phyloP scores from a whole-genome alignment of 2,797 vertebrate species.

The Sebastes matsubarae region DNA sequence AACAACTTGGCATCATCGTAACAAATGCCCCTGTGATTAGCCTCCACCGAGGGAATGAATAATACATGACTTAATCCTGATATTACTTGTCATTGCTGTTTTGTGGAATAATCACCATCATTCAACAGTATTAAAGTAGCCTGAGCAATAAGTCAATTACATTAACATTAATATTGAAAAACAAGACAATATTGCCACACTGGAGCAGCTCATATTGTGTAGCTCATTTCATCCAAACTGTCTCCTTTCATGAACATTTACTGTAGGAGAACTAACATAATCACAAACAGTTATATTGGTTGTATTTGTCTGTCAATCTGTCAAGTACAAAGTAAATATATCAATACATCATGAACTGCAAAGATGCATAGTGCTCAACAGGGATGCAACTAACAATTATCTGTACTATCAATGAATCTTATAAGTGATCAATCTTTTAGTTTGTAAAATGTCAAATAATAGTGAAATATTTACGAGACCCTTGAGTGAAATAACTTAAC shows the following conservation, averaged over 20 bases:
- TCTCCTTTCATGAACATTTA: background rate
- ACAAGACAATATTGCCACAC: constrained; percentile 31
- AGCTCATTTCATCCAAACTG: constrained; percentile 3
- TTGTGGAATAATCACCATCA: constrained; percentile 34
- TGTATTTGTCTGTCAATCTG: background rate
- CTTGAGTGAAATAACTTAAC: background rate
- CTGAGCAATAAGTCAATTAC: constrained; percentile 44
- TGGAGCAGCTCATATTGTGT: constrained; percentile 4
- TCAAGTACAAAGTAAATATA: background rate
- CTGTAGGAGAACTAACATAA: background rate
- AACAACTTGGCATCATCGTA: constrained; percentile 21
- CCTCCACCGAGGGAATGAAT: constrained; percentile 46
- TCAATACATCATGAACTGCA: background rate
- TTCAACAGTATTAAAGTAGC: constrained; percentile 43
- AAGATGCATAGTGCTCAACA: background rate
- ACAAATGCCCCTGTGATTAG: constrained; percentile 51
- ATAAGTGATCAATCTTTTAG: background rate
- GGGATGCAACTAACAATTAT: background rate
- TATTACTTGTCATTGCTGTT: constrained; percentile 42
- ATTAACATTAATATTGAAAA: constrained; percentile 28
- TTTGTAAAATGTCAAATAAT: background rate
- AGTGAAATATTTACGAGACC: background rate
- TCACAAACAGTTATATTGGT: background rate
- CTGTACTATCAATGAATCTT: background rate
- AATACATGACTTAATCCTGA: constrained; percentile 51